Evolutionary conservation across 2,888 invertebrate genomes (phyloP), one percentile per base, ranked within the genome.

Genomic region (Eurytoma adleriae): DNA sequence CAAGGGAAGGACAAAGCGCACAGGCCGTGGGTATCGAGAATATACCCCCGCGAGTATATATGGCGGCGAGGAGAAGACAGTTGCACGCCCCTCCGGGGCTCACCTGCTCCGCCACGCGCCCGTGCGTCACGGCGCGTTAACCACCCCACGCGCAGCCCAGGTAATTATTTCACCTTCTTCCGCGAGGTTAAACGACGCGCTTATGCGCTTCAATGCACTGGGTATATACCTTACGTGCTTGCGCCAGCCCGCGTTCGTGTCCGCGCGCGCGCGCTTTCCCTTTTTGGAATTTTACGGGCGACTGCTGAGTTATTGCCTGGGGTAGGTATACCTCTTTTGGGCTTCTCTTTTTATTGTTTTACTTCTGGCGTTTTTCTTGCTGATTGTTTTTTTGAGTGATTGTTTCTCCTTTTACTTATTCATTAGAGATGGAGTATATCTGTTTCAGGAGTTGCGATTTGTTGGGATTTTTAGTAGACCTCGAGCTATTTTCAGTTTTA

Each of bases 71-170:
- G 57, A 57, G n/a, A 85, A 83, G 40, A 18, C 50, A 67, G 50
- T 50, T 14, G 3, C 20, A n/a, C n/a, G 67, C 20, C 16, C 54
- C 20, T n/a, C 10, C 18, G 48, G 40, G 83, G 85, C 85, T 86
- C 88, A 88, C 88, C 88, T 89, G 88, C 84, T 81, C 84, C 16
- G 14, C 18, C 40, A 10, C 24, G 61, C 24, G 24, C 18, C 14
- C 84, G 82, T 85, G 85, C 84, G 86, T 87, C 87, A 88, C 87
- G 86, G 85, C 79, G 78, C 84, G 85, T 85, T 86, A 85, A 82
- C 79, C 84, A 83, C 83, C 83, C 84, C 13, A 14, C 56, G 74
- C 66, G 10, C 40, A 12, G 24, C 67, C 78, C 56, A 13, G n/a
- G 27, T 83, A 86, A 89, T 88, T 86, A 86, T 84, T 85, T 82